Percentiles rank a stretch among this genome's conserved stretches.
These are phyloP conservation scores for Gymnocypris eckloni DNA, from an alignment of 2,797 vertebrate species.

Conservation along the genomic window DNA sequence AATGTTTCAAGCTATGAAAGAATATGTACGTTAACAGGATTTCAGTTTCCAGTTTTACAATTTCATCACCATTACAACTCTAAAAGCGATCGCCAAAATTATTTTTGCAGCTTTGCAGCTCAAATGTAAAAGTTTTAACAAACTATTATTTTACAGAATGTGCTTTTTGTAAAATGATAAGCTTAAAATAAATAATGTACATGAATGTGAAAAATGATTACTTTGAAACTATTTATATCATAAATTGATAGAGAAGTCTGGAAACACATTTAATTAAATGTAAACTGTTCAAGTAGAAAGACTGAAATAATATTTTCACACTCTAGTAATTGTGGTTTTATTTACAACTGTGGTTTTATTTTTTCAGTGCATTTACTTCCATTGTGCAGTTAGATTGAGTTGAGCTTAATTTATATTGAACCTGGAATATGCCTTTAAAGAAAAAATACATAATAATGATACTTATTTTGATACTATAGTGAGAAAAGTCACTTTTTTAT, in stretches of 20 bases:
- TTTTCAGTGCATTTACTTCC: not conserved
- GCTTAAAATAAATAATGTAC: not conserved
- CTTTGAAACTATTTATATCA: not conserved
- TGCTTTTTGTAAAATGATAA: not conserved
- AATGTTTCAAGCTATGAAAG: no score
- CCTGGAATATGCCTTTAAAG: not conserved
- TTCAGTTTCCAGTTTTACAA: not conserved
- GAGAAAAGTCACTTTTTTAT: no score
- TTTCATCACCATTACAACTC: no score
- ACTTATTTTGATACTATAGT: no score
- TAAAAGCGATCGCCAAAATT: not conserved
- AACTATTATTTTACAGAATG: not conserved
- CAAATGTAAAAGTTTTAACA: not conserved
- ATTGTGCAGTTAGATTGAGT: not conserved
- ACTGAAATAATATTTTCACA: no score
- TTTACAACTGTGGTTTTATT: not conserved
- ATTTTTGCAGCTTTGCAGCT: no score
- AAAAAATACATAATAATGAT: no score
- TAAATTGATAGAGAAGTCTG: not conserved
- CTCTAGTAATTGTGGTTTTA: no score
- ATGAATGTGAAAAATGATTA: not conserved
- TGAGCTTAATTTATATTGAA: not conserved
- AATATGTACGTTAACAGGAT: not conserved
- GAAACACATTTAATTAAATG: not conserved
- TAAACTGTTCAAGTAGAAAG: not conserved